Base-by-base conservation (phyloP, 2,113 vertebrate genomes). In the Stomatorhinus ivindoensis region DNA sequence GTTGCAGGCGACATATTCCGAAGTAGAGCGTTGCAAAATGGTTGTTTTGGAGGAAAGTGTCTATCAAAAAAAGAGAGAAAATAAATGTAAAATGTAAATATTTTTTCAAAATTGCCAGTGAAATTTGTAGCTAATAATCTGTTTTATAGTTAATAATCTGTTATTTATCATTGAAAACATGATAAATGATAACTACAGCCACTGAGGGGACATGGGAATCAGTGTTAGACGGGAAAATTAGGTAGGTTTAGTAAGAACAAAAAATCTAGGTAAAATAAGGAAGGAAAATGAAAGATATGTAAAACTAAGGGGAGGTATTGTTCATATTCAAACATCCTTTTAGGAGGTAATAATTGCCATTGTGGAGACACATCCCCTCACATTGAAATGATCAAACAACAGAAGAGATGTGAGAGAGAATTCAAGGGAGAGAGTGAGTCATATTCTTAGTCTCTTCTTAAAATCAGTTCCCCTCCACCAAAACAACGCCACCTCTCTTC, bases 391-490 rank as follows among this genome's bases (percentile, higher is more conserved):
- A 87, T 87, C 35, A 80, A 82, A 88, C 55, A 53, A 53, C 53
- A 82, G 80, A 89, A 80, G 31, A 55, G 90, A 87, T 91, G 91
- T 93, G 91, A 89, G 21, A 90, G 86, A 91, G 87, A 84, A 48
- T 91, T 92, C 91, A 92, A 91, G 58, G 91, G 93, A 92, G 92
- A 58, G 13, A 89, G 85, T 95, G 94, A 95, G 92, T 95, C 94
- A 95, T 48, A 39, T 87, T 88, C 61, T 82, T 17, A 53, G 21
- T 35, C 85, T 53, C n/a, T 35, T 87, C 90, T 89, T 90, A 44
- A 61, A 80, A 86, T 90, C 89, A 88, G 55, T 87, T 88, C 35
- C 87, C 55, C 87, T 92, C 90, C 89, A 90, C 90, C 88, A 93
- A 89, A 91, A 90, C 82, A 90, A 91, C 42, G 89, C 31, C 76